phyloP scores from a whole-genome alignment of 1,140 invertebrate genomes.

The Hypothenemus hampei region DNA sequence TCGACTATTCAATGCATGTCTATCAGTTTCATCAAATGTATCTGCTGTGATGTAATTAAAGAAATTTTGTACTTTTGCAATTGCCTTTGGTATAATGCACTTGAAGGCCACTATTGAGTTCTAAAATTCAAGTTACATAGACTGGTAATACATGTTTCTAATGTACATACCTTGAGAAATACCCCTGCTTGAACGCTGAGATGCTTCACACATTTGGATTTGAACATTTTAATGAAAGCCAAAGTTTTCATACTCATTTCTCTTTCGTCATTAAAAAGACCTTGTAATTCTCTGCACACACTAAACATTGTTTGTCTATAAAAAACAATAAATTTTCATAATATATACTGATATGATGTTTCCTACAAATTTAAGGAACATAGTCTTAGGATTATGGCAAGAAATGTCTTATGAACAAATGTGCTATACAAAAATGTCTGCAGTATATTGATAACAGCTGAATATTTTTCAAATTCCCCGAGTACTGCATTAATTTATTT shows the following conservation, averaged over 20 bases:
- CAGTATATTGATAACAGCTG: too few species aligned
- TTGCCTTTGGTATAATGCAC: constrained; percentile 55
- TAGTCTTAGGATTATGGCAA: too few species aligned
- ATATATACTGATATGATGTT: too few species aligned
- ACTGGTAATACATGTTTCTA: neutral
- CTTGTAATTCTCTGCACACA: constrained; percentile 72
- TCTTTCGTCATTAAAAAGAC: constrained; percentile 70
- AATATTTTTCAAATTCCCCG: too few species aligned
- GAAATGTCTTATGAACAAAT: too few species aligned
- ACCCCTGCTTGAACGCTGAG: constrained; percentile 52
- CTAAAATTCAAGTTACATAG: constrained; percentile 43
- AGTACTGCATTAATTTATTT: too few species aligned
- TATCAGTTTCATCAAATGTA: constrained; percentile 51
- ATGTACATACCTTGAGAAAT: constrained; percentile 8
- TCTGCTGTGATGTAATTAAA: constrained; percentile 53
- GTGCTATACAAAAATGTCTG: too few species aligned
- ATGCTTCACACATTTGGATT: constrained; percentile 56
- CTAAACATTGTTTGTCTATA: constrained; percentile 57
- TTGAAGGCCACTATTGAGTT: constrained; percentile 57
- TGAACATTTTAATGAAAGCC: constrained; percentile 71
- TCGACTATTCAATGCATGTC: constrained; percentile 52
- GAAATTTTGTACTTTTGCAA: constrained; percentile 59
- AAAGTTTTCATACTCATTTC: constrained; percentile 74
- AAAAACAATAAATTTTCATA: too few species aligned
- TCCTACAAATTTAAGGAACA: too few species aligned